phyloP scores from a whole-genome alignment of 2,888 invertebrate genomes.

The Drosophila paramelanica region DNA sequence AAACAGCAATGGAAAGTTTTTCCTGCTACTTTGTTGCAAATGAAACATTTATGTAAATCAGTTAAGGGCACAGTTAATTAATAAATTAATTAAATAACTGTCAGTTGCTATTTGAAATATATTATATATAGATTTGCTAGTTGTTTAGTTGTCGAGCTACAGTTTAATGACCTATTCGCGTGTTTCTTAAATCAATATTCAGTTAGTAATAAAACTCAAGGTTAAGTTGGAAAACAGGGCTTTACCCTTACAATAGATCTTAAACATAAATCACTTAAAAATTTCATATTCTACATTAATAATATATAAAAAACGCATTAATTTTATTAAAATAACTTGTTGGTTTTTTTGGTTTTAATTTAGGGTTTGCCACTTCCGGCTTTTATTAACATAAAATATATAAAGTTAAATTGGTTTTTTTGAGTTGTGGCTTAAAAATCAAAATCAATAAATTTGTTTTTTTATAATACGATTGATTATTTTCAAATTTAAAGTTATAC shows the following conservation, averaged over 20 bases:
- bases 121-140: neutral
- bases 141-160: slow-evolving; percentile 7
- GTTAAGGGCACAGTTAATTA: slow-evolving; percentile 5
- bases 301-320: no score
- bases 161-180: slow-evolving; percentile 34
- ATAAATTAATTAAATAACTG: neutral
- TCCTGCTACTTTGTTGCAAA: slow-evolving; percentile 13
- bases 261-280: no score
- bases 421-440: no score
- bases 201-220: neutral
- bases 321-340: neutral
- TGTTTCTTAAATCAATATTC: neutral
- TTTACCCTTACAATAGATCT: no score
- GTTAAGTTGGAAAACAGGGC: neutral
- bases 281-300: no score
- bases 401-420: no score
- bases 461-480: no score
- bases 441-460: no score
- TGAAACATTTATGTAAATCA: neutral
- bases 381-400: neutral
- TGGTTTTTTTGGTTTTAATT: neutral
- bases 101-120: neutral
- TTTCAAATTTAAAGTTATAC: no score
- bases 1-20: slow-evolving; percentile 6
- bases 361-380: neutral